phyloP scores from a whole-genome alignment of 2,888 invertebrate genomes.

The Altica lythri region DNA sequence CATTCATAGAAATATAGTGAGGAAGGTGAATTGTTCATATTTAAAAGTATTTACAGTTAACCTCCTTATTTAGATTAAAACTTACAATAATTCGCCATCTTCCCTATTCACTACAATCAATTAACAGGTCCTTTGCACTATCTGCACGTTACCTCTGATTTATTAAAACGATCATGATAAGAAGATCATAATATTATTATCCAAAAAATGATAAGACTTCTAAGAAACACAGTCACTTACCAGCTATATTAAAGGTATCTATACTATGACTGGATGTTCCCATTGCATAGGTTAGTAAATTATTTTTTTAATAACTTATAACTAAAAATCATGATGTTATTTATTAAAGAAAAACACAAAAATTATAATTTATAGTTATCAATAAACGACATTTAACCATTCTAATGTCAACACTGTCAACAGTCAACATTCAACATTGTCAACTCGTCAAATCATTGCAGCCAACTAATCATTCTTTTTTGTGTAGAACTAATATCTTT shows the following conservation, averaged over 20 bases:
- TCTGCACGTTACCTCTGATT: too few relatives aligned
- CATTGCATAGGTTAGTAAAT: slow-evolving; percentile 41
- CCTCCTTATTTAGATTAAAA: slow-evolving; percentile 1
- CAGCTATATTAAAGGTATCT: slow-evolving; percentile 52
- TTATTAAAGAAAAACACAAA: slow-evolving; percentile 17
- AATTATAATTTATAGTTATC: too few relatives aligned
- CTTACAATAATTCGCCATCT: slow-evolving; percentile 14
- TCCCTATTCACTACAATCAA: too few relatives aligned
- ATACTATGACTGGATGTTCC: slow-evolving; percentile 52
- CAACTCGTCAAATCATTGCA: too few relatives aligned
- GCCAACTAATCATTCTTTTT: too few relatives aligned
- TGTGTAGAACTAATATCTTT: too few relatives aligned
- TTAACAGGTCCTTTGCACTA: too few relatives aligned
- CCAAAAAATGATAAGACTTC: slow-evolving; percentile 1
- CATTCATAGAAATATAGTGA: not conserved
- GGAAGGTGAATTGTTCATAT: not conserved
- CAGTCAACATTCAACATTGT: too few relatives aligned
- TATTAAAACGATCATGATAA: not conserved
- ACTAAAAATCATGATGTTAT: slow-evolving; percentile 17
- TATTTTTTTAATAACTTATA: slow-evolving; percentile 6
- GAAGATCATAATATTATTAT: too few relatives aligned
- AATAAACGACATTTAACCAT: too few relatives aligned
- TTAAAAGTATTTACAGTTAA: not conserved
- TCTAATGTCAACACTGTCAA: too few relatives aligned
- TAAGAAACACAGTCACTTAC: slow-evolving; percentile 37